Conservation (phyloP, 2,797 vertebrate species). For the Xiphophorus birchmanni region DNA sequence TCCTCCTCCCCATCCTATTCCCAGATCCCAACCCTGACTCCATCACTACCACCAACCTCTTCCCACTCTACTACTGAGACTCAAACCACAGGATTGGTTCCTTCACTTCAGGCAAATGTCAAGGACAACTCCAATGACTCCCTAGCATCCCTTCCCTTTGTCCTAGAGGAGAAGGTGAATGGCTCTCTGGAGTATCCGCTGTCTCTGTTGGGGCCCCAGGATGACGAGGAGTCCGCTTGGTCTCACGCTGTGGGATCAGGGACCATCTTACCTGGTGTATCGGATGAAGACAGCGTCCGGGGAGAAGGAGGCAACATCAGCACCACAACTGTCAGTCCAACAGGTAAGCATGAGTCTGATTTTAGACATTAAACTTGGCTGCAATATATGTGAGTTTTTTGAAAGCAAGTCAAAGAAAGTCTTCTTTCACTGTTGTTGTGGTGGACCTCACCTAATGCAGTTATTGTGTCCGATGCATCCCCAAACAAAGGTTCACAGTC, state of each 20-base stretch:
- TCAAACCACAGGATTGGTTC: slow-evolving; percentile 25
- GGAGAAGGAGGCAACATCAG: slow-evolving; percentile 62
- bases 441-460: neutral
- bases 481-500: neutral
- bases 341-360: slow-evolving; percentile 53
- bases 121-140: slow-evolving; percentile 37
- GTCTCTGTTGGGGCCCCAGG: slow-evolving; percentile 36
- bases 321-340: slow-evolving; percentile 50
- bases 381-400: neutral
- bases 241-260: slow-evolving; percentile 76
- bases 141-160: slow-evolving; percentile 36
- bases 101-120: slow-evolving; percentile 33
- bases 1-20: slow-evolving; percentile 14
- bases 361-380: neutral
- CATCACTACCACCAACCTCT: neutral
- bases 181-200: slow-evolving; percentile 55
- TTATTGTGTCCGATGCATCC: neutral
- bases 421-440: neutral
- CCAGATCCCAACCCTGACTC: slow-evolving; percentile 4
- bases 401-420: neutral
- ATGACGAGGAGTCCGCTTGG: slow-evolving; percentile 72
- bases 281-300: slow-evolving; percentile 65
- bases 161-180: slow-evolving; percentile 61
- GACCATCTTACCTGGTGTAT: slow-evolving; percentile 66
- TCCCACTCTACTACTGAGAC: slow-evolving; percentile 16